These are phyloP conservation scores for Microtus montanus DNA, from an alignment of 2,113 vertebrate species.

Conservation along the genomic window DNA sequence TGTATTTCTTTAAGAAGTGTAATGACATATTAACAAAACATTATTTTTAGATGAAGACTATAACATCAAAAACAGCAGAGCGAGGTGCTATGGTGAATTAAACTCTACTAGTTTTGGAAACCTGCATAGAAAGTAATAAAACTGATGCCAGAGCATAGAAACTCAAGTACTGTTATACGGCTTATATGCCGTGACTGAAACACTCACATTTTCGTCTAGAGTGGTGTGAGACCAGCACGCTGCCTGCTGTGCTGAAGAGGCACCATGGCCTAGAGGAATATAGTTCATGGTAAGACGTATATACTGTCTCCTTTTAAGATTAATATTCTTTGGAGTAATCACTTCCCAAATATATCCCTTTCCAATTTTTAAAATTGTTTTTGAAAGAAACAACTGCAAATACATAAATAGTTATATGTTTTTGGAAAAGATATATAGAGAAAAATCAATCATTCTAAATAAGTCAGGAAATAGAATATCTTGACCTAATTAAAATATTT, in stretches of 20 bases:
- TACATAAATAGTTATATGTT: conserved; percentile 38
- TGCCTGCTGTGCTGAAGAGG: background rate
- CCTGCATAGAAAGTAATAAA: conserved; percentile 33
- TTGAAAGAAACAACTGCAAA: conserved; percentile 7
- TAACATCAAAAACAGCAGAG: conserved; percentile 50
- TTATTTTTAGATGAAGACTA: conserved; percentile 57
- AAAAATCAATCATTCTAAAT: conserved; percentile 44
- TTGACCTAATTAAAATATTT: conserved; percentile 61
- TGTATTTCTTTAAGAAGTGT: background rate
- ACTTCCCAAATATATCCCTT: conserved; percentile 49
- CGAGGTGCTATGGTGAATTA: background rate
- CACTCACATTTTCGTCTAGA: background rate
- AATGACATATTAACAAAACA: conserved; percentile 50
- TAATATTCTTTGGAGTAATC: conserved; percentile 55
- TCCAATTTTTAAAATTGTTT: conserved; percentile 40
- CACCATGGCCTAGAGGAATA: background rate
- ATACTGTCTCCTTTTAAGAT: conserved; percentile 37
- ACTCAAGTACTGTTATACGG: conserved; percentile 40
- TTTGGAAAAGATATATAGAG: conserved; percentile 31
- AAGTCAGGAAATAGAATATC: conserved; percentile 50
- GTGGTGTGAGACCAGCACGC: background rate
- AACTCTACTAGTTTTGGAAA: conserved; percentile 48
- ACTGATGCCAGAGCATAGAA: background rate
- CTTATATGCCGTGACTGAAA: conserved; percentile 45
- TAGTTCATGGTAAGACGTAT: conserved; percentile 34